These are phyloP conservation scores for Serilophus lunatus DNA, from an alignment of 2,113 vertebrate genomes.

Conservation along the genomic window DNA sequence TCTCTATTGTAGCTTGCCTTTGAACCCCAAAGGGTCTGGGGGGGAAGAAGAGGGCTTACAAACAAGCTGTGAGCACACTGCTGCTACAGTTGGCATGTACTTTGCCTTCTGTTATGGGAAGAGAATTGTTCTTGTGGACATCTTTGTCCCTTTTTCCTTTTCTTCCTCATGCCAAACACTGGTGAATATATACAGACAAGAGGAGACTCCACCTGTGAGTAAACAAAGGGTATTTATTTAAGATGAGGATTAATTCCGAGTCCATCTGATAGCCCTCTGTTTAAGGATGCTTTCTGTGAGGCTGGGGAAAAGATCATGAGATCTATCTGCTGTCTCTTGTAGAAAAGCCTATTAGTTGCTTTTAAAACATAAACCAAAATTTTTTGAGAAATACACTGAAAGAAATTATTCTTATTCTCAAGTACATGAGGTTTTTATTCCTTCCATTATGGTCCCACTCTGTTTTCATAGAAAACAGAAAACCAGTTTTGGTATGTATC, in stretches of 20 bases:
- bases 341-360: background rate
- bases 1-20: background rate
- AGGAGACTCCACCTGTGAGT: background rate
- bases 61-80: background rate
- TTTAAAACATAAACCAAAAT: background rate
- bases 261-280: background rate
- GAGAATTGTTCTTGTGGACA: background rate
- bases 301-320: background rate
- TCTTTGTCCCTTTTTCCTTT: background rate
- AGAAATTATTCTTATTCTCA: background rate
- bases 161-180: background rate
- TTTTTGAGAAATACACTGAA: background rate
- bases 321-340: background rate
- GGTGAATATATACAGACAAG: background rate
- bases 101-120: background rate
- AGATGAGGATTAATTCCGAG: background rate
- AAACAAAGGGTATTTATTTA: background rate
- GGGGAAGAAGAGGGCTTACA: background rate
- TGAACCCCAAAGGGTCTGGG: background rate
- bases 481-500: background rate
- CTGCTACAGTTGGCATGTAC: background rate
- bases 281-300: background rate
- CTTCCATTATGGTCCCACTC: background rate
- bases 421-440: background rate
- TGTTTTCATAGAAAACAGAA: background rate